Conservation (phyloP, 2,113 vertebrate species). For the Oostethus manadensis region DNA sequence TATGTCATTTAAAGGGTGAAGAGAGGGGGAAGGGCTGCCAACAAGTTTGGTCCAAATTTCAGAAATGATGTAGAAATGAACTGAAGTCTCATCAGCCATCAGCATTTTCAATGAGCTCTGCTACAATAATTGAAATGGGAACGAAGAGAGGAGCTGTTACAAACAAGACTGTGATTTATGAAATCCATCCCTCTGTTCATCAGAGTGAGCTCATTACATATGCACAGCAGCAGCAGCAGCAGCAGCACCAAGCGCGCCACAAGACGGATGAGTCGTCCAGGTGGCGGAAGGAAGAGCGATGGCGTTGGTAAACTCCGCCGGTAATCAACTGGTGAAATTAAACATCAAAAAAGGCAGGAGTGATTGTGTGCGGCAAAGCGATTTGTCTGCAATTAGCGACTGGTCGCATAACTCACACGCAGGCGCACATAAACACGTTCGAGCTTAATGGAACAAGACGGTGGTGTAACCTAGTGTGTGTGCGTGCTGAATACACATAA, state of each 20-base stretch:
- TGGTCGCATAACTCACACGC: slow-evolving; percentile 64
- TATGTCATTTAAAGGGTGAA: slow-evolving; percentile 44
- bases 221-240: slow-evolving; percentile 50
- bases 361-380: slow-evolving; percentile 78
- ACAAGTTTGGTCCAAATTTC: neutral
- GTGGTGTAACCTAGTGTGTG: slow-evolving; percentile 36
- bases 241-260: slow-evolving; percentile 11
- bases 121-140: slow-evolving; percentile 64
- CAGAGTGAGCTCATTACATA: slow-evolving; percentile 69
- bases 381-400: slow-evolving; percentile 79
- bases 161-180: slow-evolving; percentile 81
- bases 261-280: slow-evolving; percentile 69
- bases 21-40: neutral
- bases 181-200: slow-evolving; percentile 73
- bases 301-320: slow-evolving; percentile 63
- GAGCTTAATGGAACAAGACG: slow-evolving; percentile 51
- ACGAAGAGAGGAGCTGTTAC: slow-evolving; percentile 66
- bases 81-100: neutral
- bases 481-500: slow-evolving; percentile 55
- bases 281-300: slow-evolving; percentile 64
- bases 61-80: slow-evolving; percentile 3
- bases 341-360: slow-evolving; percentile 74
- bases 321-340: slow-evolving; percentile 79
- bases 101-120: slow-evolving; percentile 40
- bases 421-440: slow-evolving; percentile 55